Percentiles rank a stretch among this genome's conserved stretches.
Evolutionary conservation across 2,113 vertebrate genomes (phyloP).

Genomic region (Grantiella picta): DNA sequence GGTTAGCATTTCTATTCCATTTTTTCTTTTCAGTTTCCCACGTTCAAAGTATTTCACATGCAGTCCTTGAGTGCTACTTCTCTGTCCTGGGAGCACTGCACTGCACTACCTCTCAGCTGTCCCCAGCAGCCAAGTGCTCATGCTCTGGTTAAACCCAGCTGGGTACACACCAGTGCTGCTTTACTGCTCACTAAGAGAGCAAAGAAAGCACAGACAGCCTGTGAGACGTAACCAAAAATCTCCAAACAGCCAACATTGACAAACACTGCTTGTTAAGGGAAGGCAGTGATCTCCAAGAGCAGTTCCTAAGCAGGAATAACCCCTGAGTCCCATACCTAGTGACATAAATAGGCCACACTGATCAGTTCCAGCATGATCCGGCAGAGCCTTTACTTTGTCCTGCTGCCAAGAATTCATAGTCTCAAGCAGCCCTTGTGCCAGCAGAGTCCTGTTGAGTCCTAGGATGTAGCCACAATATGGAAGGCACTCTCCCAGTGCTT

Average conservation of each 20-base stretch:
- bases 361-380: background rate
- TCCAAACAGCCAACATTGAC: background rate
- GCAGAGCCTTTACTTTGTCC: background rate
- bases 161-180: background rate
- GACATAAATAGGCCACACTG: slow-evolving; percentile 29
- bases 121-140: background rate
- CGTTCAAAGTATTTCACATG: background rate
- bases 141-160: background rate
- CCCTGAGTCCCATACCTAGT: background rate
- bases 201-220: background rate
- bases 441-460: background rate
- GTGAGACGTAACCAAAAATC: background rate
- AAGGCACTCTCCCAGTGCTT: background rate
- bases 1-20: rapidly evolving
- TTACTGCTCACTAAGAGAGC: background rate
- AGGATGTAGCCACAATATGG: background rate
- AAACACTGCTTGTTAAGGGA: background rate
- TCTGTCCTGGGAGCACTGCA: background rate
- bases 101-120: background rate
- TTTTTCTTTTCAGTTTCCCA: background rate
- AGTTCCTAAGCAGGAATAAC: background rate
- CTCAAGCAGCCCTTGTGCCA: background rate
- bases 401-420: background rate
- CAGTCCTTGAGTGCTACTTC: background rate
- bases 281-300: background rate